Percentiles rank a stretch among this genome's conserved stretches.
Evolutionary conservation across 2,797 vertebrate species (phyloP).

Genomic region (Neomorphus geoffroyi): DNA sequence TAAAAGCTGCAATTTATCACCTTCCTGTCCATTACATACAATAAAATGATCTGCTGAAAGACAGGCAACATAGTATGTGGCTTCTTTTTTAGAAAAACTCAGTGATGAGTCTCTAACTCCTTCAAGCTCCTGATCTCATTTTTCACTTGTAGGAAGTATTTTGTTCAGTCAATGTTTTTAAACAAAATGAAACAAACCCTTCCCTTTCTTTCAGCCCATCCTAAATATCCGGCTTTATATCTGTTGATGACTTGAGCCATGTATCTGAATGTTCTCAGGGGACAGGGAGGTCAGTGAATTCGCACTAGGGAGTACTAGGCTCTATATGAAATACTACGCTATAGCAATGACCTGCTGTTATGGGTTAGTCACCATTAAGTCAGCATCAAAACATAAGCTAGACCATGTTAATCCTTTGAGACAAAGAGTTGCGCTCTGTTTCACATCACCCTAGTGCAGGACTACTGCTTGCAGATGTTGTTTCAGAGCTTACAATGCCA

Average conservation of each 20-base stretch:
- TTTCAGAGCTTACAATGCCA: background rate
- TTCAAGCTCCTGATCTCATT: background rate
- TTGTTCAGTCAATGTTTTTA: background rate
- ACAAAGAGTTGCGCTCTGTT: background rate
- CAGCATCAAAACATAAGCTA: background rate
- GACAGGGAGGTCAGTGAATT: background rate
- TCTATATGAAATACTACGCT: background rate
- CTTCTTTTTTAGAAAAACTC: background rate
- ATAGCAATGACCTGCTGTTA: background rate
- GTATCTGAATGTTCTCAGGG: background rate
- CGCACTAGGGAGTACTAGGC: background rate
- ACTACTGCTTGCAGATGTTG: background rate
- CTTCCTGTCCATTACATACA: background rate
- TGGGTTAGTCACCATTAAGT: background rate
- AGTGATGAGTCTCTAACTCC: background rate
- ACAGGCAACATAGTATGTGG: background rate
- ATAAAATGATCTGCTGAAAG: background rate
- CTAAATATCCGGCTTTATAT: background rate
- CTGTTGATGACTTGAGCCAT: background rate
- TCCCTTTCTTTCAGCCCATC: background rate
- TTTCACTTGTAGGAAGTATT: background rate
- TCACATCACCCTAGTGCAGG: background rate
- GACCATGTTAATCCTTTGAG: background rate
- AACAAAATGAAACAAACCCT: background rate
- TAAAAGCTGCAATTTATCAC: background rate